phyloP scores from a whole-genome alignment of 1,140 invertebrate genomes.

The Drosophila lacertosa region DNA sequence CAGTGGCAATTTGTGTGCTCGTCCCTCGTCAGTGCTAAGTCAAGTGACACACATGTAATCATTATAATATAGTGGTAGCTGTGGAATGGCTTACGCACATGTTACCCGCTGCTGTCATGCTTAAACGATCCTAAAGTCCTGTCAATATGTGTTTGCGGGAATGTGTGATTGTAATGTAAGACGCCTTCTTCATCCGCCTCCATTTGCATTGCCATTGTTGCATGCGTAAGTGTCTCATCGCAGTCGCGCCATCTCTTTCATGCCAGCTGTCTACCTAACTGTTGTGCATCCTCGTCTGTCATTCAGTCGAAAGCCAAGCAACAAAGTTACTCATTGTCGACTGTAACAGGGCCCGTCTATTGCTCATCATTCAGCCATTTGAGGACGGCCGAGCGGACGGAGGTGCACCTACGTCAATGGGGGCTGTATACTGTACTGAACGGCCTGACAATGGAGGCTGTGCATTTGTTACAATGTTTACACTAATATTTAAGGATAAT shows the following conservation, averaged over 20 bases:
- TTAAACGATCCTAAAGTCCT: conserved; percentile 43
- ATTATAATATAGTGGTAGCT: conserved; percentile 45
- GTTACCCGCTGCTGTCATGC: conserved; percentile 28
- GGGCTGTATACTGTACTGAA: too few species aligned
- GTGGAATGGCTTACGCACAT: conserved; percentile 45
- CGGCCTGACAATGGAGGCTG: conserved; percentile 70
- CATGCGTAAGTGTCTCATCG: conserved; percentile 45
- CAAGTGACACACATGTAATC: conserved; percentile 60
- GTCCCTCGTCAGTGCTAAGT: conserved; percentile 24
- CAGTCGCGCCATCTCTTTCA: background rate
- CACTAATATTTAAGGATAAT: conserved; percentile 84
- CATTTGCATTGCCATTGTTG: conserved; percentile 68
- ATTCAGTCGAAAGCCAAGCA: conserved; percentile 32
- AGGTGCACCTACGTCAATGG: conserved; percentile 32
- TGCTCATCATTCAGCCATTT: conserved; percentile 80
- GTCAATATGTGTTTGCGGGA: conserved; percentile 5
- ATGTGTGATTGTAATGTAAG: conserved; percentile 58
- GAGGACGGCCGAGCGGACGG: conserved; percentile 28
- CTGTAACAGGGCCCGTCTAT: conserved; percentile 70
- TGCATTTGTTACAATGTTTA: conserved; percentile 83
- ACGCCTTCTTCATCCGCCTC: conserved; percentile 25
- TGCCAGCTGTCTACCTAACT: conserved; percentile 30
- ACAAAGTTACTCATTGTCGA: conserved; percentile 76
- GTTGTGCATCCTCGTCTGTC: conserved; percentile 24
- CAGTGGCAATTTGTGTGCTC: background rate